Conservation (phyloP, 2,888 invertebrate genomes). For the Dyspetes luteomarginatus region DNA sequence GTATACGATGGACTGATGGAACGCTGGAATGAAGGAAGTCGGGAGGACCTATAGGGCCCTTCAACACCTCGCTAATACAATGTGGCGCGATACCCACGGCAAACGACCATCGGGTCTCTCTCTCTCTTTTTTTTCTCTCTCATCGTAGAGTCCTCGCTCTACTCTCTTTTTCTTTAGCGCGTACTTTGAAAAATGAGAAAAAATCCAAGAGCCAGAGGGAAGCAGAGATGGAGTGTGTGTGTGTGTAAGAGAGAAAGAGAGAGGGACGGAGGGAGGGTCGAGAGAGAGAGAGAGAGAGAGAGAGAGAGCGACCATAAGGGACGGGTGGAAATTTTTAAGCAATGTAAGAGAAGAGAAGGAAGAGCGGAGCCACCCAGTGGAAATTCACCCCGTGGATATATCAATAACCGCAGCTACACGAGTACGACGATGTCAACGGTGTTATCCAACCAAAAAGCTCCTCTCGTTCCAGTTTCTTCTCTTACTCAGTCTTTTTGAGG, state of each 20-base stretch:
- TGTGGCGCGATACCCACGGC: slow-evolving; percentile 76
- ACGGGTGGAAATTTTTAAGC: slow-evolving; percentile 55
- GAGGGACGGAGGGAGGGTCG: slow-evolving; percentile 26
- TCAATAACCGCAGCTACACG: slow-evolving; percentile 56
- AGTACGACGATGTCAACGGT: slow-evolving; percentile 40
- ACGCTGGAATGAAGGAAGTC: slow-evolving; percentile 69
- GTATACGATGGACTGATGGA: too few relatives aligned
- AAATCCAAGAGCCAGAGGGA: slow-evolving; percentile 54
- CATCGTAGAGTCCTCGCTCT: slow-evolving; percentile 61
- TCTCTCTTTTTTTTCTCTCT: slow-evolving; percentile 29
- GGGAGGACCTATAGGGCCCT: slow-evolving; percentile 72
- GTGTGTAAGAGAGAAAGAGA: slow-evolving; percentile 49
- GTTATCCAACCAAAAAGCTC: slow-evolving; percentile 52
- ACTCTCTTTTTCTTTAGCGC: slow-evolving; percentile 46
- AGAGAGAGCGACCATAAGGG: slow-evolving; percentile 26
- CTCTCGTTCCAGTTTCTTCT: slow-evolving; percentile 37
- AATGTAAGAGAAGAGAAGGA: slow-evolving; percentile 40
- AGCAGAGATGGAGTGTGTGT: too few relatives aligned
- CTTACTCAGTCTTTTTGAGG: slow-evolving; percentile 10
- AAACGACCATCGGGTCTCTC: slow-evolving; percentile 61
- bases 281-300: slow-evolving; percentile 56
- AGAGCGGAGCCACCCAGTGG: slow-evolving; percentile 30
- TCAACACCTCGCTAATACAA: slow-evolving; percentile 78
- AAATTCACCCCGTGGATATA: slow-evolving; percentile 61
- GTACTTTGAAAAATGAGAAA: slow-evolving; percentile 55